Conservation (phyloP, 2,888 invertebrate species). For the Phytoseiulus persimilis region DNA sequence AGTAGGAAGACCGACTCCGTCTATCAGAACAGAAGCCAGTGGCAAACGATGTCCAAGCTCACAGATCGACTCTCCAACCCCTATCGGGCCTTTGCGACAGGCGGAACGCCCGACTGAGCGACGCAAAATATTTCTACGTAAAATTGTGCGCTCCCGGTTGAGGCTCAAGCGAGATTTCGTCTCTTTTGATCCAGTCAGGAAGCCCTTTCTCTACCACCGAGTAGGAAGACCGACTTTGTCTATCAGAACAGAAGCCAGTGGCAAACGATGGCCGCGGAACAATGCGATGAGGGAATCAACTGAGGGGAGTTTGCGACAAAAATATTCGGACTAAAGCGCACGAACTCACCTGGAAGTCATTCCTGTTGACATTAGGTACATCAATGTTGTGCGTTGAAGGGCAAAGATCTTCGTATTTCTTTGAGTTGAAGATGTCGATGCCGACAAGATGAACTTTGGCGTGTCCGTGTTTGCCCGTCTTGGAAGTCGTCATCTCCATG, state of each 20-base stretch:
- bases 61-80: no score
- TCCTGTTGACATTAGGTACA: slow-evolving; percentile 95
- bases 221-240: slow-evolving; percentile 21
- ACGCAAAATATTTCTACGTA: neutral
- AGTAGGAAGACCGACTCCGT: slow-evolving; percentile 16
- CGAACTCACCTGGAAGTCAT: slow-evolving; percentile 66
- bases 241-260: slow-evolving; percentile 20
- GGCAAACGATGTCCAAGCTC: slow-evolving; percentile 22
- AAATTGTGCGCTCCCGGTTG: slow-evolving; percentile 30
- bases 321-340: no score
- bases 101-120: no score
- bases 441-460: slow-evolving; percentile 94
- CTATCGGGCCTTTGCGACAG: no score
- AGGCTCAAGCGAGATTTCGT: slow-evolving; percentile 26
- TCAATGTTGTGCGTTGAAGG: slow-evolving; percentile 99
- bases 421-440: slow-evolving; percentile 80
- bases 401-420: slow-evolving; percentile 98
- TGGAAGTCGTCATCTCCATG: slow-evolving; percentile 99
- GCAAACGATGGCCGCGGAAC: slow-evolving; percentile 13
- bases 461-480: slow-evolving; percentile 99
- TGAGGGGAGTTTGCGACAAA: neutral
- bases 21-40: slow-evolving; percentile 20
- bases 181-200: slow-evolving; percentile 22
- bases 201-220: neutral
- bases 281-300: neutral